Percentiles rank a stretch among this genome's conserved stretches.
Conservation (phyloP, 2,888 invertebrate species). For the Hypolimnas misippus region DNA sequence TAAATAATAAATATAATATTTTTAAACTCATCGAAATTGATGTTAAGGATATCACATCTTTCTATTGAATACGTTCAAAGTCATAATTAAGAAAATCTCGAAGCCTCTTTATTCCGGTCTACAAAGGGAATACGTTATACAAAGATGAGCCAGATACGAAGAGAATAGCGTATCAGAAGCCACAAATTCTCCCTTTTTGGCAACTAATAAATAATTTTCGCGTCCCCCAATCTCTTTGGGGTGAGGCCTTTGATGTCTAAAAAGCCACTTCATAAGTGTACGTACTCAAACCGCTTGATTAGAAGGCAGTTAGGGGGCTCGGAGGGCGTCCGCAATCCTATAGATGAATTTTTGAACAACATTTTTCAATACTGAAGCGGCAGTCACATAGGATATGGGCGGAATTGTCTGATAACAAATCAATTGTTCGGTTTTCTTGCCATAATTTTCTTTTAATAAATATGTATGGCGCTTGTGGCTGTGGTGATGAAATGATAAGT, state of each 20-base stretch:
- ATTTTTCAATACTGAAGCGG: constrained; percentile 18
- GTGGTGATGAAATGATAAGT: too few relatives aligned
- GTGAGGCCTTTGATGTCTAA: constrained; percentile 69
- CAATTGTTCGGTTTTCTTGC: not conserved
- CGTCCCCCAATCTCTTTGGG: constrained; percentile 51
- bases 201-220: constrained; percentile 70
- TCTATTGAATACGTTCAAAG: constrained; percentile 31
- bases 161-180: constrained; percentile 46
- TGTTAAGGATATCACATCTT: constrained; percentile 13
- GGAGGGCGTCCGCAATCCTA: constrained; percentile 42
- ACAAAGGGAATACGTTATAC: constrained; percentile 50
- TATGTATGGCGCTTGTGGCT: too few relatives aligned
- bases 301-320: constrained; percentile 64
- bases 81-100: constrained; percentile 53
- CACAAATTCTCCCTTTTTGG: constrained; percentile 56
- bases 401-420: not conserved
- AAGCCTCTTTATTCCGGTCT: constrained; percentile 48
- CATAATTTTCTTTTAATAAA: not conserved
- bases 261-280: constrained; percentile 71
- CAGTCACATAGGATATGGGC: constrained; percentile 8
- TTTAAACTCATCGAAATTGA: not conserved
- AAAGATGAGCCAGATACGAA: constrained; percentile 45
- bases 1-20: not conserved
- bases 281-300: constrained; percentile 68
- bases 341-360: constrained; percentile 51